Evolutionary conservation across 2,888 invertebrate genomes (phyloP).

Genomic region (Harpalus rubripes): DNA sequence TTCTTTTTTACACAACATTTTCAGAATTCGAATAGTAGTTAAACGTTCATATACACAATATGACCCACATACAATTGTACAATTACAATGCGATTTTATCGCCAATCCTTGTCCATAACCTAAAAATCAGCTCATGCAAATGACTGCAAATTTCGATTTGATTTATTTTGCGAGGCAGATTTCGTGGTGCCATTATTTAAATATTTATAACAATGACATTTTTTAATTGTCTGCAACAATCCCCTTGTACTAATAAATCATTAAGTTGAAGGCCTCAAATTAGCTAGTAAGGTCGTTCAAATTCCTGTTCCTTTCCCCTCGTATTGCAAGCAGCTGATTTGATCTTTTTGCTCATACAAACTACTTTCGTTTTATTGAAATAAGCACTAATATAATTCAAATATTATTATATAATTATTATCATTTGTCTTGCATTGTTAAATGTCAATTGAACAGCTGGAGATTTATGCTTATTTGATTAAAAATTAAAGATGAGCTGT

Average conservation of each 20-base stretch:
- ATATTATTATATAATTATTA: neutral
- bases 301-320: constrained; percentile 36
- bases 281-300: constrained; percentile 47
- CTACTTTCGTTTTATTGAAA: constrained; percentile 57
- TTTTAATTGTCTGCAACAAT: constrained; percentile 37
- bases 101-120: neutral
- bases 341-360: constrained; percentile 28
- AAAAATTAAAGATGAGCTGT: constrained; percentile 8
- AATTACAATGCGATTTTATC: neutral
- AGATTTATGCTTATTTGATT: neutral
- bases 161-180: neutral
- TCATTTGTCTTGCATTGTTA: constrained; percentile 32
- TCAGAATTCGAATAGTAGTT: neutral
- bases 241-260: constrained; percentile 51
- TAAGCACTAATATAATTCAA: constrained; percentile 31
- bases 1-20: neutral
- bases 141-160: neutral
- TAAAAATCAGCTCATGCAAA: neutral
- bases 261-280: constrained; percentile 29
- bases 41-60: neutral
- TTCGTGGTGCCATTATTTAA: constrained; percentile 4
- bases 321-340: constrained; percentile 33
- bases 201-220: constrained; percentile 27
- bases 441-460: constrained; percentile 26
- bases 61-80: constrained; percentile 2